These are phyloP conservation scores for Australoheros facetus DNA, from an alignment of 2,797 vertebrate species.

Conservation along the genomic window DNA sequence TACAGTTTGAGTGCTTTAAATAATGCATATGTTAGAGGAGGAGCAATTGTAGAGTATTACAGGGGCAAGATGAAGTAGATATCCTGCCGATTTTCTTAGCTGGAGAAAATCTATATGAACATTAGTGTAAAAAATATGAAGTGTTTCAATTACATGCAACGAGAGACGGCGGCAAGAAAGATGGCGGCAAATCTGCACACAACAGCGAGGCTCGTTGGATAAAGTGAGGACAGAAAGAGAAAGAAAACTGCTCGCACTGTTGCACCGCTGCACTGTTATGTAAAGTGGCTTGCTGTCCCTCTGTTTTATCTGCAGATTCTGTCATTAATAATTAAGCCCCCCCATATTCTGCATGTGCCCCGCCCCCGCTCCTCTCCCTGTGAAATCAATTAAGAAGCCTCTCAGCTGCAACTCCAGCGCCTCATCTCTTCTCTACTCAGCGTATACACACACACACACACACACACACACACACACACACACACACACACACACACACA, in stretches of 20 bases:
- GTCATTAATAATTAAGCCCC: slow-evolving; percentile 84
- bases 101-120: slow-evolving; percentile 49
- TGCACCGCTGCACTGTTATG: slow-evolving; percentile 78
- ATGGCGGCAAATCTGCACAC: slow-evolving; percentile 23
- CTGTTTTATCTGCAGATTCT: slow-evolving; percentile 82
- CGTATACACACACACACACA: slow-evolving; percentile 9
- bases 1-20: slow-evolving; percentile 58
- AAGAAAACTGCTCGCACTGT: slow-evolving; percentile 63
- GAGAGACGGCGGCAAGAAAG: slow-evolving; percentile 41
- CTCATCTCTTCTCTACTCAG: slow-evolving; percentile 62
- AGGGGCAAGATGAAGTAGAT: slow-evolving; percentile 43
- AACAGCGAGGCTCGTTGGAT: slow-evolving; percentile 34
- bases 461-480: slow-evolving; percentile 3
- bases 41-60: slow-evolving; percentile 46
- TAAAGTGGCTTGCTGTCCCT: slow-evolving; percentile 80
- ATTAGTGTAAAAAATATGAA: slow-evolving; percentile 43
- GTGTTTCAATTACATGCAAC: slow-evolving; percentile 33
- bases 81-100: slow-evolving; percentile 37
- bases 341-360: slow-evolving; percentile 73
- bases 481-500: slow-evolving; percentile 5
- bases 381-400: slow-evolving; percentile 84
- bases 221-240: slow-evolving; percentile 36
- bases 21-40: slow-evolving; percentile 70
- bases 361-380: slow-evolving; percentile 80
- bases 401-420: slow-evolving; percentile 73